These are phyloP conservation scores for Bagarius yarrelli DNA, from an alignment of 2,113 vertebrate genomes.

Conservation along the genomic window DNA sequence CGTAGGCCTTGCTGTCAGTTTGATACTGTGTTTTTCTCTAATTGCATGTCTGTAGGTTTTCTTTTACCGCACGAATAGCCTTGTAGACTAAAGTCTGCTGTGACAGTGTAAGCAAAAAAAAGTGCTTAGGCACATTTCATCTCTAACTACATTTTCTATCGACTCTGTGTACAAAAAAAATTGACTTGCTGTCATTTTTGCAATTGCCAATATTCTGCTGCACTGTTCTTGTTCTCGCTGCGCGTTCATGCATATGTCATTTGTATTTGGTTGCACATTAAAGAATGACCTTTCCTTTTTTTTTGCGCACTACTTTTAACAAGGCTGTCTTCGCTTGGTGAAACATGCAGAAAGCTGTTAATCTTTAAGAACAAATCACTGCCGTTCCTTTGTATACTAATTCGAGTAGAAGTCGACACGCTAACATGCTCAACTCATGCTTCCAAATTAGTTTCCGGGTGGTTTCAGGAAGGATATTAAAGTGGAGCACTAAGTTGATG, in stretches of 20 bases:
- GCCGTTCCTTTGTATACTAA: constrained; percentile 3
- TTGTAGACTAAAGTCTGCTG: constrained; percentile 61
- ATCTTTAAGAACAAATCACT: constrained; percentile 17
- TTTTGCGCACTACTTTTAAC: constrained; percentile 27
- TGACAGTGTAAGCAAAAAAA: constrained; percentile 64
- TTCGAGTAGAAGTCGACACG: neutral
- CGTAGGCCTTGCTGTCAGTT: constrained; percentile 55
- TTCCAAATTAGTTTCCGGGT: neutral
- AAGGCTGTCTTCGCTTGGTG: constrained; percentile 8
- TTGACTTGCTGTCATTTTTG: constrained; percentile 33
- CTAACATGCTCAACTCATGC: neutral
- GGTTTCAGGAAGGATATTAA: neutral
- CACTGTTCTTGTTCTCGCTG: constrained; percentile 32
- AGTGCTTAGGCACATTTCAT: constrained; percentile 40
- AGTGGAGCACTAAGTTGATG: neutral
- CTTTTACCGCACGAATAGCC: constrained; percentile 65
- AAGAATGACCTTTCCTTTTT: constrained; percentile 35
- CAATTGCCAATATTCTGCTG: constrained; percentile 30
- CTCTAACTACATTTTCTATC: constrained; percentile 55
- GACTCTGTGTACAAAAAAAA: constrained; percentile 40
- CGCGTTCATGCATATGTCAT: constrained; percentile 42
- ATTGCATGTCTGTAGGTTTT: constrained; percentile 66
- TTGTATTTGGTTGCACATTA: constrained; percentile 49
- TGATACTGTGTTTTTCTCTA: constrained; percentile 58
- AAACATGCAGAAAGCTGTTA: neutral